Conservation (phyloP, 1,140 invertebrate species). For the Euschistus heros region DNA sequence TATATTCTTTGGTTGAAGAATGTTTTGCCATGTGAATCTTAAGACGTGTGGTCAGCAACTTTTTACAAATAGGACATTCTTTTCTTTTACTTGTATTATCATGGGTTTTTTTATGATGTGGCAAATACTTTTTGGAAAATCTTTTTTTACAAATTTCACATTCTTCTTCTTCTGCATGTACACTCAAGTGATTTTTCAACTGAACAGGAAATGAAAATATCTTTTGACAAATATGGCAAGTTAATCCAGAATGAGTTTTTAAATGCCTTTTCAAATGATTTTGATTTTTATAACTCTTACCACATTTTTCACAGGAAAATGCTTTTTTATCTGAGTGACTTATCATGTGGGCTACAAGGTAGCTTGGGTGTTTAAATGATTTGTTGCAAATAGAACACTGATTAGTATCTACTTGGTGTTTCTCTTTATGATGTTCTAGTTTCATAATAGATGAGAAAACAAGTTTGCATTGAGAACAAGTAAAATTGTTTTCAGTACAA, state of each 20-base stretch:
- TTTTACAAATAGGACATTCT: conserved; percentile 8
- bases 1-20: conserved; percentile 2
- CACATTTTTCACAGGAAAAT: conserved; percentile 1
- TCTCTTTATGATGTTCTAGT: neutral
- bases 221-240: neutral
- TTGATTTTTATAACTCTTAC: neutral
- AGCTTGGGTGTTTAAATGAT: neutral
- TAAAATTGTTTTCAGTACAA: neutral
- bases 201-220: neutral
- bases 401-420: neutral
- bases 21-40: neutral
- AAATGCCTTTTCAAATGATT: neutral
- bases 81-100: neutral
- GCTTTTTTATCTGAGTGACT: neutral
- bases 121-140: neutral
- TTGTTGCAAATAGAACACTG: neutral
- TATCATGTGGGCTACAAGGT: neutral
- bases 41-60: neutral
- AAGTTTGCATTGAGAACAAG: neutral
- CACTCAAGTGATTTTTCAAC: neutral
- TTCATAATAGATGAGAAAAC: neutral
- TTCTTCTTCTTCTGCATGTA: neutral
- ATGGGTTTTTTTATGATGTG: conserved; percentile 2
- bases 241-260: neutral
- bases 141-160: neutral